phyloP scores from a whole-genome alignment of 2,888 invertebrate species.

The Ischnura elegans region DNA sequence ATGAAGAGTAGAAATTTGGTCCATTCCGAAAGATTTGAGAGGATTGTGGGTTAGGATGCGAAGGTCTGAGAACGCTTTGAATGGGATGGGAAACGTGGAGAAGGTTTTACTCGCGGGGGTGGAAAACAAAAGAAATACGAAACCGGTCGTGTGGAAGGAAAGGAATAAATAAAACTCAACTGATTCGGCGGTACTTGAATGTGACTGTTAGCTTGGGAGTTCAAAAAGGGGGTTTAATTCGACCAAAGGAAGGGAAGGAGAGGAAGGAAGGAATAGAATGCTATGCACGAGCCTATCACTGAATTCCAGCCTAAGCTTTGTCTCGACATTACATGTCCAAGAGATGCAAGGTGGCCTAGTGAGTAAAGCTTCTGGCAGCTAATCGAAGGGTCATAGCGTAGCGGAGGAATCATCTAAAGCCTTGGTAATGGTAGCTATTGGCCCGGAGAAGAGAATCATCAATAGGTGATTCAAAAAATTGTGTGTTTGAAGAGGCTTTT shows the following conservation, averaged over 20 bases:
- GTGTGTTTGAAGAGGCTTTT: too few species aligned
- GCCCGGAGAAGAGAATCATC: too few species aligned
- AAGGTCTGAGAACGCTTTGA: not conserved
- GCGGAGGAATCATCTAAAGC: too few species aligned
- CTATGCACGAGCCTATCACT: not conserved
- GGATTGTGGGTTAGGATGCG: not conserved
- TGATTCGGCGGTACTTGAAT: not conserved
- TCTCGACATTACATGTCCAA: too few species aligned
- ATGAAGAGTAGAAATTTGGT: not conserved
- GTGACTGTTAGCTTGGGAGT: not conserved
- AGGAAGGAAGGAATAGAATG: not conserved
- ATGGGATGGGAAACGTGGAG: not conserved
- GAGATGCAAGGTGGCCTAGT: too few species aligned
- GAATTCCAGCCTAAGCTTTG: not conserved
- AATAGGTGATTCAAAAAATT: too few species aligned
- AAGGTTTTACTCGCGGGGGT: not conserved
- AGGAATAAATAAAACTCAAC: not conserved
- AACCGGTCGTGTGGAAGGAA: not conserved
- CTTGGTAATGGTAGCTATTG: too few species aligned
- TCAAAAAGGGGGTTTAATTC: not conserved
- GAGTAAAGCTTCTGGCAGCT: too few species aligned
- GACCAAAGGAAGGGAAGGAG: too few species aligned
- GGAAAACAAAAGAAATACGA: conserved; percentile 20
- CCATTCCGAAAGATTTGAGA: not conserved
- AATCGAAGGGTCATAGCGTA: too few species aligned